These are phyloP conservation scores for Aethes cnicana DNA, from an alignment of 2,888 invertebrate species.

Conservation along the genomic window DNA sequence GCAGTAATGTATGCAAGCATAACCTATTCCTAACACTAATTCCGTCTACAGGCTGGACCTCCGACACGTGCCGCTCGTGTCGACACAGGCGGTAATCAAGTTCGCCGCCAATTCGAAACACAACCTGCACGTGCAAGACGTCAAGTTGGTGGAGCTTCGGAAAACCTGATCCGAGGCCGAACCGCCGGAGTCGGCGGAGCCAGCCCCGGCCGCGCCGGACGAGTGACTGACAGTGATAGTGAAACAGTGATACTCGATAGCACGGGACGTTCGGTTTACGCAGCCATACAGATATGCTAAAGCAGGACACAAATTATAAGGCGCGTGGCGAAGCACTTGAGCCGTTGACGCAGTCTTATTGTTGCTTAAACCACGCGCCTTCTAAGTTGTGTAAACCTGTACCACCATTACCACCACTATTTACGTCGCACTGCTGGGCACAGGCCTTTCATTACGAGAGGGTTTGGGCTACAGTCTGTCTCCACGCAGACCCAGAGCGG, in stretches of 20 bases:
- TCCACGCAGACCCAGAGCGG: no score
- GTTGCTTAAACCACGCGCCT: no score
- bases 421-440: no score
- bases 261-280: constrained; percentile 34
- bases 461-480: no score
- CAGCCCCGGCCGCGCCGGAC: constrained; percentile 29
- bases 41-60: constrained; percentile 85
- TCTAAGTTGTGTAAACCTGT: no score
- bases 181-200: constrained; percentile 30
- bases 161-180: constrained; percentile 66
- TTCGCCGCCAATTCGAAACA: constrained; percentile 91
- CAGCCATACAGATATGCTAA: neutral
- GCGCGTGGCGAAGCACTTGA: no score
- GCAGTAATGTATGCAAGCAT: no score
- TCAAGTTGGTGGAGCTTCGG: constrained; percentile 87
- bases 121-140: constrained; percentile 90
- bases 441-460: no score
- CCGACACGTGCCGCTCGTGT: constrained; percentile 90
- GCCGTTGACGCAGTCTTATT: no score
- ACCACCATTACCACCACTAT: no score
- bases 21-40: neutral
- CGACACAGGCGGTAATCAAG: constrained; percentile 91
- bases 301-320: no score
- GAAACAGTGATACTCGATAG: constrained; percentile 39
- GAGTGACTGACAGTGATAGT: constrained; percentile 28